Percentiles rank a stretch among this genome's conserved stretches.
phyloP scores from a whole-genome alignment of 2,113 vertebrate species.

The Sardina pilchardus region DNA sequence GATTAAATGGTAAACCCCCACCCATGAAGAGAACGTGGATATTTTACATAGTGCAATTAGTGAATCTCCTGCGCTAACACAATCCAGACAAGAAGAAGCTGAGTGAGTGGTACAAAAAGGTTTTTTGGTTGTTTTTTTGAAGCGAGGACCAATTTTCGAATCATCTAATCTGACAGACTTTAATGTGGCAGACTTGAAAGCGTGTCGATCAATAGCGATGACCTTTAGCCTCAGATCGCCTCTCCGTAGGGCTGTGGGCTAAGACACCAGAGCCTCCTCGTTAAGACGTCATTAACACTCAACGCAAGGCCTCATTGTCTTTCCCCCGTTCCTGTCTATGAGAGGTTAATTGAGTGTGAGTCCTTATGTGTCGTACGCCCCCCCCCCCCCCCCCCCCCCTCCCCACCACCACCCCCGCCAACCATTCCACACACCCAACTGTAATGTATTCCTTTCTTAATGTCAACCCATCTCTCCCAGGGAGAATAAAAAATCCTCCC shows the following conservation, averaged over 20 bases:
- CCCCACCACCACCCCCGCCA: neutral
- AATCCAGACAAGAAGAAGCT: neutral
- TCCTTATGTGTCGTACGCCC: conserved; percentile 20
- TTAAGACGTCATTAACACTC: conserved; percentile 50
- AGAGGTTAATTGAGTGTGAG: conserved; percentile 49
- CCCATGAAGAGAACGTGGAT: neutral
- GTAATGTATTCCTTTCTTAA: conserved; percentile 44
- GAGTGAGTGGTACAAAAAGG: neutral
- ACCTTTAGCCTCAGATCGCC: conserved; percentile 31
- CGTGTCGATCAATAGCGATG: conserved; percentile 38
- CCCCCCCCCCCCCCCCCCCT: neutral
- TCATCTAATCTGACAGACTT: conserved; percentile 3
- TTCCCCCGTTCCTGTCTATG: conserved; percentile 20
- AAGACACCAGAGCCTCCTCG: conserved; percentile 35
- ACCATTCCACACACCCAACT: conserved; percentile 11
- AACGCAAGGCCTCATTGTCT: conserved; percentile 43
- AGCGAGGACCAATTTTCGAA: neutral
- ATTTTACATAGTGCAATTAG: neutral
- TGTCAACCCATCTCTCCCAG: conserved; percentile 33
- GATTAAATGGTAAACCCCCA: neutral
- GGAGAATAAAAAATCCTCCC: neutral
- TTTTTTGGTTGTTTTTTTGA: neutral
- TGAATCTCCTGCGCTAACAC: neutral
- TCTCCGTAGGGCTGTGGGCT: conserved; percentile 38
- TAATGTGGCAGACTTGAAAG: conserved; percentile 26